These are phyloP conservation scores for Lucilia sericata DNA, from an alignment of 1,140 invertebrate genomes.

Conservation along the genomic window DNA sequence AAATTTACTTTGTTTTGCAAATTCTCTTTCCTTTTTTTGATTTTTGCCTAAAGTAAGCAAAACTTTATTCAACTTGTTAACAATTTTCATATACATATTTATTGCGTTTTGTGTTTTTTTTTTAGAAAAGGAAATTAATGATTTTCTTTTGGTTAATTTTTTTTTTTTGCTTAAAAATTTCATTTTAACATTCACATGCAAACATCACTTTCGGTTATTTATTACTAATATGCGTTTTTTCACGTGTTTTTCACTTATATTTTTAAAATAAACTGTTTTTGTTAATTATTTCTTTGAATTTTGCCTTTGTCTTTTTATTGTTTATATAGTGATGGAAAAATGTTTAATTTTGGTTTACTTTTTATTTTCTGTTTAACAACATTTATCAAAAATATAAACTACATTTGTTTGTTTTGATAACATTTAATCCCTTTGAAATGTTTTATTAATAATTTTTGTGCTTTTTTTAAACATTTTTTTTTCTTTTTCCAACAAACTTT, in stretches of 20 bases:
- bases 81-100: neutral
- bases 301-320: neutral
- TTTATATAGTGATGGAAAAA: neutral
- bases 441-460: slow-evolving; percentile 1
- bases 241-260: too few species aligned
- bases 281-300: neutral
- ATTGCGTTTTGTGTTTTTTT: neutral
- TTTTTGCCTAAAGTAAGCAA: too few species aligned
- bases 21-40: too few species aligned
- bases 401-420: slow-evolving; percentile 50
- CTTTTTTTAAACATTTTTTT: slow-evolving; percentile 24
- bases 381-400: slow-evolving; percentile 67
- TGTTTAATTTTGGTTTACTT: neutral
- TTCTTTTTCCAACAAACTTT: slow-evolving; percentile 29
- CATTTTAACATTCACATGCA: slow-evolving; percentile 21
- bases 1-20: too few species aligned
- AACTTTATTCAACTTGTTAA: neutral
- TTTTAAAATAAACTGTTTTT: neutral
- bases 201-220: slow-evolving; percentile 49
- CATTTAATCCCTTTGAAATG: slow-evolving; percentile 5
- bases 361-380: slow-evolving; percentile 56
- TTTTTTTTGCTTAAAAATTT: too few species aligned
- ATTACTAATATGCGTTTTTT: slow-evolving; percentile 35
- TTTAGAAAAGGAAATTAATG: too few species aligned
- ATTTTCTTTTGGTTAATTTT: slow-evolving; percentile 33